Conservation (phyloP, 1,140 invertebrate genomes). For the Drosophila jambulina region DNA sequence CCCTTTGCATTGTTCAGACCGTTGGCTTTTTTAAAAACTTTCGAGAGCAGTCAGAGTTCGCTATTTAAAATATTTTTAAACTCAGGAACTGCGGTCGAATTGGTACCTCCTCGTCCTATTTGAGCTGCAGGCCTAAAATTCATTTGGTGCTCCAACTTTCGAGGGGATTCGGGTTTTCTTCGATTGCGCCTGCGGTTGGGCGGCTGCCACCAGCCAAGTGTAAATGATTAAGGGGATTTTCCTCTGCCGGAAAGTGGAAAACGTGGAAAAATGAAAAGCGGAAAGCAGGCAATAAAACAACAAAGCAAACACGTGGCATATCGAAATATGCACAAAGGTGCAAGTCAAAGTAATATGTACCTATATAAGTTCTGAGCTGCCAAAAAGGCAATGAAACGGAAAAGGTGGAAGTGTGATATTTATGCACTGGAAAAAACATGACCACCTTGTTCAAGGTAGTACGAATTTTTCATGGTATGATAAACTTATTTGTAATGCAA, state of each 20-base stretch:
- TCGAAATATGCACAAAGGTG: conserved; percentile 38
- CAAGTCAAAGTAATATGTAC: conserved; percentile 16
- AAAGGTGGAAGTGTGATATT: conserved; percentile 18
- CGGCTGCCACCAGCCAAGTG: conserved; percentile 49
- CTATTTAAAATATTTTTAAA: conserved; percentile 7
- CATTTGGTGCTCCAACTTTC: conserved; percentile 59
- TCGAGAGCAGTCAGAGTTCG: neutral
- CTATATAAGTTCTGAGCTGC: conserved; percentile 17
- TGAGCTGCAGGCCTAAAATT: conserved; percentile 58
- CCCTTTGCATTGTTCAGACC: neutral
- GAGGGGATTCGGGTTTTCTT: conserved; percentile 39
- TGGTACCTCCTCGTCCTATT: conserved; percentile 8
- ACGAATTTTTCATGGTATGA: too few species aligned
- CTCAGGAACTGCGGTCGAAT: neutral
- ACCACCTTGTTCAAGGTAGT: neutral
- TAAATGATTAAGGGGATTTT: conserved; percentile 61
- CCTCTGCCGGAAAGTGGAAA: neutral
- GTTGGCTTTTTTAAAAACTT: neutral
- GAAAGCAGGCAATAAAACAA: conserved; percentile 20
- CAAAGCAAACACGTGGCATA: conserved; percentile 10
- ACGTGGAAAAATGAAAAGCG: neutral
- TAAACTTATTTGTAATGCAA: too few species aligned
- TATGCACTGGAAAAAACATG: neutral
- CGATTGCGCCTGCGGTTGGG: conserved; percentile 1
- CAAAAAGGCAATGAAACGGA: conserved; percentile 57